Conservation (phyloP, 1,140 invertebrate species). For the Ladona fulva region DNA sequence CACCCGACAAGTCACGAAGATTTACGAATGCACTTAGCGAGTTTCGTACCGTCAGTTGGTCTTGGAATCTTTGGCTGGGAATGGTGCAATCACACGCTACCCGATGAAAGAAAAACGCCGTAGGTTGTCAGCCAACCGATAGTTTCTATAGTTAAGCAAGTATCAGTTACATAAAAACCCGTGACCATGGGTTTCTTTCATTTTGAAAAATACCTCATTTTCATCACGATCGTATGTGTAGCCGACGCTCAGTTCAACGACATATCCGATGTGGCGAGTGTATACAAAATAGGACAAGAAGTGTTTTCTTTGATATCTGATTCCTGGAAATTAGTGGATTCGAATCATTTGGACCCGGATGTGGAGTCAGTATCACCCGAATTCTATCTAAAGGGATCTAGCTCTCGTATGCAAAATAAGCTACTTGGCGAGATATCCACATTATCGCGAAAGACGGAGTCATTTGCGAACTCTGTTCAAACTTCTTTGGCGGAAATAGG, state of each 20-base stretch:
- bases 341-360: background rate
- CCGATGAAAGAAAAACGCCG: no score
- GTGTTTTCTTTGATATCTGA: background rate
- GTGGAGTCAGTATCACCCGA: background rate
- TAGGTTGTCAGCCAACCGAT: no score
- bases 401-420: background rate
- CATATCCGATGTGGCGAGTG: slow-evolving; percentile 20
- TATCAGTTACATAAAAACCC: no score
- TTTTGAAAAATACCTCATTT: no score
- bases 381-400: background rate
- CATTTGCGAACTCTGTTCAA: background rate
- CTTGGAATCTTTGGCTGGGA: no score
- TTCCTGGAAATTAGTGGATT: slow-evolving; percentile 14
- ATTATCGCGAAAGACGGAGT: background rate
- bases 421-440: background rate
- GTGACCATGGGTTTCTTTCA: no score
- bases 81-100: no score
- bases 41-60: no score
- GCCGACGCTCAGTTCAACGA: background rate
- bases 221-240: no score
- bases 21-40: no score
- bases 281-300: slow-evolving; percentile 31
- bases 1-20: no score
- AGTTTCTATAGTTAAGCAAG: no score
- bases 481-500: background rate